Evolutionary conservation across 2,888 invertebrate genomes (phyloP), one percentile per base, ranked within the genome.

Genomic region (Globia sparganii): DNA sequence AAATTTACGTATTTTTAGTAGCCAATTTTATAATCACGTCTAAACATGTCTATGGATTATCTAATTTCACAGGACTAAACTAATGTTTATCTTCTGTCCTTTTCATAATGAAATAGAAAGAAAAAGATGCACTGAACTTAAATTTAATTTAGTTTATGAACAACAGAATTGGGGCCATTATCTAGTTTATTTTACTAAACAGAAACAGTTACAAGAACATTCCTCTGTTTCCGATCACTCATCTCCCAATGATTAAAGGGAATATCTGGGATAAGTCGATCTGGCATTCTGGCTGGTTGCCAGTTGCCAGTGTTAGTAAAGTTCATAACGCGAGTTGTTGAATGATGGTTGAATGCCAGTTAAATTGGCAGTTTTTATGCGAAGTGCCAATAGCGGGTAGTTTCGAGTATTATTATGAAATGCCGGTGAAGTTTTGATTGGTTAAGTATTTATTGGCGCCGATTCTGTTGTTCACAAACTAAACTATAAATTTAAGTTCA

Each of bases 181-280:
- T 34, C 11, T 49, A 67, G 5, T 65, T 68, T 84, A 34, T 82
- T 75, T 58, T 8, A 43, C 25, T 25, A 72, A 72, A 86, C 25
- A 82, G 79, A 86, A 83, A 86, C 73, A 73, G 75, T 77, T 53
- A 53, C 34, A 46, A 25, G 43, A 75, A 58, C 58, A 67, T 71
- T 72, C 25, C 77, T 75, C 72, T 37, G 72, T 46, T 53, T 77
- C 62, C 68, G 66, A 75, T 67, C 77, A 67, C 74, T 81, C 67
- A 74, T 72, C 80, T 86, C 68, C 15, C 0, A 0, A 80, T 82
- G 78, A 86, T 82, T 80, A 86, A 82, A 87, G 77, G 43, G 62
- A 70, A 31, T 62, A 62, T 65, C 37, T 37, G 62, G 15, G 21
- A 78, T 61, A 70, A 77, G 70, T 71, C 28, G 31, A 75, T 37